phyloP scores from a whole-genome alignment of 30 jellyfish, hydroid and myxozoan species.

The Mastigias papua region DNA sequence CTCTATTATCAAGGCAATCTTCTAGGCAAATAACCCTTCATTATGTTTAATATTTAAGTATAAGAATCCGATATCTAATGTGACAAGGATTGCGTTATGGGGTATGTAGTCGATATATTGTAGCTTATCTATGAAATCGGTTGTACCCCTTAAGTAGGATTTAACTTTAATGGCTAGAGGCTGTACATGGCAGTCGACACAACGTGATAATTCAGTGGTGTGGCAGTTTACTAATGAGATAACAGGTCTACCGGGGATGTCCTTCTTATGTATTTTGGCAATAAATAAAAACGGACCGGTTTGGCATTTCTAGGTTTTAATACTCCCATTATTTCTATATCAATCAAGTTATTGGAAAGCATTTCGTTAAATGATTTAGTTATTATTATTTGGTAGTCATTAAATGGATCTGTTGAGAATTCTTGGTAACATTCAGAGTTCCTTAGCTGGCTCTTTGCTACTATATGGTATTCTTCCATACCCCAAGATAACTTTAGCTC shows the following conservation, averaged over 20 bases:
- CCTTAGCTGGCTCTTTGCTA: neutral
- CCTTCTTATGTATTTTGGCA: constrained; percentile 19
- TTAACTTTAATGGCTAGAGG: constrained; percentile 2
- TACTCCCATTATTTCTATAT: too few species aligned
- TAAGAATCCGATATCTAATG: neutral
- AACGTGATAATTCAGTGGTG: neutral
- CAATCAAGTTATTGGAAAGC: too few species aligned
- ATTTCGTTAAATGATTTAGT: too few species aligned
- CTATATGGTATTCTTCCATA: neutral
- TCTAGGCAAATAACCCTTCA: neutral
- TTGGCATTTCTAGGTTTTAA: too few species aligned
- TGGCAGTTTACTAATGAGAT: constrained; percentile 10
- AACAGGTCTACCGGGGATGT: constrained; percentile 44
- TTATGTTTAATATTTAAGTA: neutral
- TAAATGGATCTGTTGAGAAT: too few species aligned
- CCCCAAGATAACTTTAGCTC: neutral
- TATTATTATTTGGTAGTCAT: too few species aligned
- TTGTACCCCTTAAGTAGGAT: constrained; percentile 36
- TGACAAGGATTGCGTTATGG: neutral
- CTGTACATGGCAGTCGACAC: constrained; percentile 1
- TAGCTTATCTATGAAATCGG: constrained; percentile 19
- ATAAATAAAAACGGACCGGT: too few species aligned
- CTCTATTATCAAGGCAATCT: neutral
- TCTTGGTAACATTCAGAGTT: neutral
- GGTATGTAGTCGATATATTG: constrained; percentile 6